Percentiles rank a stretch among this genome's conserved stretches.
Conservation (phyloP, 2,888 invertebrate genomes). For the Aphrophora alni region DNA sequence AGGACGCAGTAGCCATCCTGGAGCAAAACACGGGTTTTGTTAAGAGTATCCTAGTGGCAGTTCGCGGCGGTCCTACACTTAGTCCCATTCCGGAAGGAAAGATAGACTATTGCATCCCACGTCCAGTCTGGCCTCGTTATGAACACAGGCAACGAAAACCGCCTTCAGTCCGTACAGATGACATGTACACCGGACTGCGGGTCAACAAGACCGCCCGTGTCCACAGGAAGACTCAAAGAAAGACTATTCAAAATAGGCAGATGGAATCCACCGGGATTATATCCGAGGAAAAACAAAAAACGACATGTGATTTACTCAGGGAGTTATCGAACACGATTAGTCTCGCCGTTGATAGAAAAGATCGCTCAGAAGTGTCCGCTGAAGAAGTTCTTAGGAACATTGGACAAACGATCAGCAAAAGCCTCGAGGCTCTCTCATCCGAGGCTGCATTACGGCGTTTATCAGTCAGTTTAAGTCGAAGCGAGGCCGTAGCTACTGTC, state of each 20-base stretch:
- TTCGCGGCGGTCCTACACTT: constrained; percentile 50
- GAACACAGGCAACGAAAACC: constrained; percentile 38
- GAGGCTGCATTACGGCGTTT: constrained; percentile 58
- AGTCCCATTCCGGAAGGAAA: constrained; percentile 60
- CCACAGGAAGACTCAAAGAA: neutral
- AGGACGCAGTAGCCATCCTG: constrained; percentile 54
- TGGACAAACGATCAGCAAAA: constrained; percentile 55
- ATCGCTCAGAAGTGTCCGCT: constrained; percentile 50
- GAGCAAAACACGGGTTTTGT: constrained; percentile 58
- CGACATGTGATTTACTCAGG: constrained; percentile 57
- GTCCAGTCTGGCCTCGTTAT: constrained; percentile 58
- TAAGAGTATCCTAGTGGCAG: constrained; percentile 56
- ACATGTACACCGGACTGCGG: neutral
- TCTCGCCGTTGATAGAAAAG: constrained; percentile 56
- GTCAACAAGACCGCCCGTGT: constrained; percentile 2
- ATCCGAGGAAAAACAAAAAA: constrained; percentile 43
- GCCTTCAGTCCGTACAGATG: constrained; percentile 32
- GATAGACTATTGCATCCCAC: constrained; percentile 57
- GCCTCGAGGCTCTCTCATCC: constrained; percentile 56
- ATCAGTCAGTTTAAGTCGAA: constrained; percentile 57
- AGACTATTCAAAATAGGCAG: neutral
- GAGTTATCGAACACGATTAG: constrained; percentile 58
- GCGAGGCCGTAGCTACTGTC: constrained; percentile 56
- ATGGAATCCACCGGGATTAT: neutral
- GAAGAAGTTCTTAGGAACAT: constrained; percentile 58